Evolutionary conservation across 1,140 invertebrate genomes (phyloP).

Genomic region (Melanaphis sacchari): DNA sequence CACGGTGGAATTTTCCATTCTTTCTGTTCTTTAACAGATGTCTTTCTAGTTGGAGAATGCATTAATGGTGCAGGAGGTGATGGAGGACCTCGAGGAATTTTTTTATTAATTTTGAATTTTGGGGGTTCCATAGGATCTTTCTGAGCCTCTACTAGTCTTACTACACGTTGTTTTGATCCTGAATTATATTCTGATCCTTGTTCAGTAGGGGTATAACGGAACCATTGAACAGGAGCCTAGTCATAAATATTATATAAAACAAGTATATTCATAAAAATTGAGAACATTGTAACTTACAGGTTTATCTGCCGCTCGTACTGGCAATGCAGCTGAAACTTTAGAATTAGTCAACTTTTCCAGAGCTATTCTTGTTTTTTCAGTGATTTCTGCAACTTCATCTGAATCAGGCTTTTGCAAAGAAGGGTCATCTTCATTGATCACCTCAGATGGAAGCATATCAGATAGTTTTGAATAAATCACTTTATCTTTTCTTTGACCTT

Average conservation of each 20-base stretch:
- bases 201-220: conserved; percentile 96
- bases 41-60: conserved; percentile 96
- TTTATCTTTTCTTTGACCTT: conserved; percentile 96
- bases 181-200: conserved; percentile 96
- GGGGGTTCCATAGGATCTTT: conserved; percentile 99
- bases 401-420: conserved; percentile 83
- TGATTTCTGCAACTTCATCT: conserved; percentile 86
- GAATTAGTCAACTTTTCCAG: conserved; percentile 87
- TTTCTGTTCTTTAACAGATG: conserved; percentile 96
- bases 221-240: conserved; percentile 90
- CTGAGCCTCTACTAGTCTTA: conserved; percentile 94
- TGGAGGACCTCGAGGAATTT: conserved; percentile 96
- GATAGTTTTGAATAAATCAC: conserved; percentile 94
- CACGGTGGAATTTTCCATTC: conserved; percentile 99
- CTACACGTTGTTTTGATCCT: conserved; percentile 96
- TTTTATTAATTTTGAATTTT: conserved; percentile 94
- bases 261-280: background rate
- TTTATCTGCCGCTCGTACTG: conserved; percentile 89
- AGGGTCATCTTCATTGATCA: conserved; percentile 89
- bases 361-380: conserved; percentile 83
- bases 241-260: conserved; percentile 53
- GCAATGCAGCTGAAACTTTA: conserved; percentile 93
- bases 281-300: conserved; percentile 63
- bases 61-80: conserved; percentile 97
- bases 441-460: conserved; percentile 92